Percentiles rank a stretch among this genome's conserved stretches.
Evolutionary conservation across 2,888 invertebrate genomes (phyloP).

Genomic region (Congeria kusceri): DNA sequence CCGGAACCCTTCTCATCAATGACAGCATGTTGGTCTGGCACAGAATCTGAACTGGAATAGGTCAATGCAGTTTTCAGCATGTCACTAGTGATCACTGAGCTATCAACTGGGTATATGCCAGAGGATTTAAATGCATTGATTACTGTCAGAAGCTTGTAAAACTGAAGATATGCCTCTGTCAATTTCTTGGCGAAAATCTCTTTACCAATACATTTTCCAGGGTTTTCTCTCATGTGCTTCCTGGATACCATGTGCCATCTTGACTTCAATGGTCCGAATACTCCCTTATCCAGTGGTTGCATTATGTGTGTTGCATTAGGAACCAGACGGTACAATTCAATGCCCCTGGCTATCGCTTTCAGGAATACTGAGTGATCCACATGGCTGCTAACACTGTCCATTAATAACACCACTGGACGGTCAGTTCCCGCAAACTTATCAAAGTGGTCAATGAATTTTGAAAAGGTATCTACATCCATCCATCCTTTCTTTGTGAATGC

Average conservation of each 20-base stretch:
- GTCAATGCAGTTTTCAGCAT: not conserved
- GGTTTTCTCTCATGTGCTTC: constrained; percentile 46
- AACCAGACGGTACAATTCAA: constrained; percentile 47
- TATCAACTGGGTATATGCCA: constrained; percentile 3
- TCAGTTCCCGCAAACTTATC: constrained; percentile 43
- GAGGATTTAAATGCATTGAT: constrained; percentile 14
- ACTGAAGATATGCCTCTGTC: constrained; percentile 40
- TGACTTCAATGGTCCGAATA: too few species aligned
- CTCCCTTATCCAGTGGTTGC: constrained; percentile 57
- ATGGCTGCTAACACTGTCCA: constrained; percentile 48
- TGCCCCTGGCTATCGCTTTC: constrained; percentile 28
- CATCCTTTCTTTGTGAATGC: constrained; percentile 38
- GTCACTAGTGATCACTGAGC: constrained; percentile 4
- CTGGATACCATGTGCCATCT: too few species aligned
- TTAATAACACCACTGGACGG: constrained; percentile 41
- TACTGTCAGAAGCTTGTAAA: constrained; percentile 52
- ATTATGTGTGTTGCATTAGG: constrained; percentile 59
- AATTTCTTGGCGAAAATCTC: constrained; percentile 48
- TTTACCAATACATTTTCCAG: constrained; percentile 26
- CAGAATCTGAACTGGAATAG: too few species aligned
- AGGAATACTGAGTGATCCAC: constrained; percentile 29
- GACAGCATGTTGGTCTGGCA: not conserved
- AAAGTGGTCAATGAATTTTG: constrained; percentile 49
- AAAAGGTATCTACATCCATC: constrained; percentile 36
- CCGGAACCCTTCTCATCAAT: constrained; percentile 5